phyloP scores from a whole-genome alignment of 2,888 invertebrate genomes.

The Pachliopta kotzebuea region DNA sequence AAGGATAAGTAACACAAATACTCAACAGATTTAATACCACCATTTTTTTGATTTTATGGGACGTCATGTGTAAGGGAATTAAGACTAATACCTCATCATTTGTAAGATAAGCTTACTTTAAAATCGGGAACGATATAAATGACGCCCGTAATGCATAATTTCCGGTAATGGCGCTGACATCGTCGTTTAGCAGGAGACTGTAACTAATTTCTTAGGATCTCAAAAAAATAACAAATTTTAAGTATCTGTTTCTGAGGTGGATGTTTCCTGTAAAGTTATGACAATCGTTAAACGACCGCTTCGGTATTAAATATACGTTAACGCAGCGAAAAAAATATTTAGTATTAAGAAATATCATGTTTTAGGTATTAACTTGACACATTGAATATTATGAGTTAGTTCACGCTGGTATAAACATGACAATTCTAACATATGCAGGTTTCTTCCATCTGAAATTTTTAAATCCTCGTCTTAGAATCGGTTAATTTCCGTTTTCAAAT shows the following conservation, averaged over 20 bases:
- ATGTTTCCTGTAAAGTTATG: constrained; percentile 14
- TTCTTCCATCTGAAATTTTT: too few relatives aligned
- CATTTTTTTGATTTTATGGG: constrained; percentile 22
- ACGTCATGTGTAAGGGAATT: constrained; percentile 49
- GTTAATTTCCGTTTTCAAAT: too few relatives aligned
- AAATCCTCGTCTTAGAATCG: too few relatives aligned
- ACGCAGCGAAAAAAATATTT: constrained; percentile 14
- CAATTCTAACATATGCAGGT: too few relatives aligned
- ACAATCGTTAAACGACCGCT: constrained; percentile 4
- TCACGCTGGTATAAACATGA: too few relatives aligned
- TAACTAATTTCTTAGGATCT: constrained; percentile 24
- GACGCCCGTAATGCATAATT: background rate
- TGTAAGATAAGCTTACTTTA: constrained; percentile 39
- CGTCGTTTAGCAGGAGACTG: background rate
- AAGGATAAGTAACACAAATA: constrained; percentile 35
- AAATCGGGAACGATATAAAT: constrained; percentile 12
- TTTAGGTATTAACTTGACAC: constrained; percentile 4
- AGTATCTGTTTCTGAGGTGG: constrained; percentile 1
- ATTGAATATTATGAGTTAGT: background rate
- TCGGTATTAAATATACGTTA: constrained; percentile 22
- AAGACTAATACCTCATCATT: constrained; percentile 43
- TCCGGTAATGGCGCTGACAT: background rate
- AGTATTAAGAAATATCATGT: constrained; percentile 5
- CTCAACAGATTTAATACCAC: constrained; percentile 38
- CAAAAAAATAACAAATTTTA: constrained; percentile 17